phyloP scores from a whole-genome alignment of 1,140 invertebrate species.

The Drosophila pruinosa region DNA sequence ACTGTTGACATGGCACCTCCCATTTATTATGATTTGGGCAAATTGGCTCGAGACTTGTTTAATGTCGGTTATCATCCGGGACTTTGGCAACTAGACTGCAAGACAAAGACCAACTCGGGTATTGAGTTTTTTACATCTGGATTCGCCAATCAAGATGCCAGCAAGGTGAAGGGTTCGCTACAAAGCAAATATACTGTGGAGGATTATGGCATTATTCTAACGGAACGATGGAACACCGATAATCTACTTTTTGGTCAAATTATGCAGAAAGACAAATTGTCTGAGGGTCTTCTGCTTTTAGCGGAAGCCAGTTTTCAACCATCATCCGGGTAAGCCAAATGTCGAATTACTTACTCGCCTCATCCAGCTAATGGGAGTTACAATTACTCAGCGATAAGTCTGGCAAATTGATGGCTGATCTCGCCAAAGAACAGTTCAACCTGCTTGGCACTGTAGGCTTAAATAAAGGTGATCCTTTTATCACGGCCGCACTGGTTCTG shows the following conservation, averaged over 20 bases:
- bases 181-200: conserved; percentile 67
- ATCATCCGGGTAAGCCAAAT: conserved; percentile 18
- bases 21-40: conserved; percentile 57
- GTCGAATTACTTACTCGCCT: neutral
- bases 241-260: conserved; percentile 61
- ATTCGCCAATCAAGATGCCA: conserved; percentile 48
- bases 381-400: conserved; percentile 25
- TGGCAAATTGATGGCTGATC: conserved; percentile 40
- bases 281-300: conserved; percentile 43
- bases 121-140: conserved; percentile 59
- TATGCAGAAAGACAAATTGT: conserved; percentile 53
- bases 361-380: neutral
- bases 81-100: conserved; percentile 67
- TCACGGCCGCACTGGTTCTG: conserved; percentile 41
- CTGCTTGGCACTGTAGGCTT: conserved; percentile 34
- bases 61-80: conserved; percentile 61
- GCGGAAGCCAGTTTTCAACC: conserved; percentile 53
- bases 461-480: neutral
- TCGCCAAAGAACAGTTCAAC: conserved; percentile 45
- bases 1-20: conserved; percentile 42
- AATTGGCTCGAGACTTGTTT: conserved; percentile 54
- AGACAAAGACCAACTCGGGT: conserved; percentile 43
- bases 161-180: conserved; percentile 53
- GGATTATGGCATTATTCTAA: conserved; percentile 53
- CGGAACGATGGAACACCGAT: conserved; percentile 65